Evolutionary conservation across 1,140 invertebrate genomes (phyloP).

Genomic region (Drosophila arawakana): DNA sequence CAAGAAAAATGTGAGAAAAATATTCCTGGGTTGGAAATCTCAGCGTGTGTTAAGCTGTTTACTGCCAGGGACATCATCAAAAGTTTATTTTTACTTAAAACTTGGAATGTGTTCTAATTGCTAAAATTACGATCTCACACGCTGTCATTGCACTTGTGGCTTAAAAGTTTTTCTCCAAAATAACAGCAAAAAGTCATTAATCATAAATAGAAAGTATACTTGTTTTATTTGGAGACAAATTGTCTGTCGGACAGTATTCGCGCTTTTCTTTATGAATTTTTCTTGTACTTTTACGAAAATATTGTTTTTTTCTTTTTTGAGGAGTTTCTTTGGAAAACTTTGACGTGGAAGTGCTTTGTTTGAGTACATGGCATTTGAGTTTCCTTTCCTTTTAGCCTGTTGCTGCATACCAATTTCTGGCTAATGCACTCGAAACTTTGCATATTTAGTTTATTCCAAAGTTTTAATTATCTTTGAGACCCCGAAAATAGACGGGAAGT

Average conservation of each 20-base stretch:
- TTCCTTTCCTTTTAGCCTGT: constrained; percentile 14
- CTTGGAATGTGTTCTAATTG: constrained; percentile 77
- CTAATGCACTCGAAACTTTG: constrained; percentile 77
- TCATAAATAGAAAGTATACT: constrained; percentile 20
- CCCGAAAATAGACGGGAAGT: constrained; percentile 28
- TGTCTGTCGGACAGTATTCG: constrained; percentile 3
- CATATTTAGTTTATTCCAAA: constrained; percentile 76
- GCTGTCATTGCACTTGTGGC: constrained; percentile 3
- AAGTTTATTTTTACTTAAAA: constrained; percentile 62
- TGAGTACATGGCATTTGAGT: constrained; percentile 2
- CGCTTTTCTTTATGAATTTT: constrained; percentile 11
- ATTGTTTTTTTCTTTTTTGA: constrained; percentile 29
- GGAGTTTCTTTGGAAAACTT: constrained; percentile 1
- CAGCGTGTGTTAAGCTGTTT: constrained; percentile 58
- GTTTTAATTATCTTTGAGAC: constrained; percentile 77
- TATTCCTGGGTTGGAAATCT: constrained; percentile 19
- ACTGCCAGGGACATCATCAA: constrained; percentile 24
- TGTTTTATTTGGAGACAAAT: constrained; percentile 47
- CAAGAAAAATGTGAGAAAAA: constrained; percentile 20
- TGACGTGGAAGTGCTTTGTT: constrained; percentile 7
- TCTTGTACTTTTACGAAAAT: constrained; percentile 40
- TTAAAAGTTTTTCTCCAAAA: constrained; percentile 21
- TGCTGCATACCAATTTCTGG: constrained; percentile 57
- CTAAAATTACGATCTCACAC: constrained; percentile 38
- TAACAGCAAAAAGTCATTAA: constrained; percentile 63